Base-by-base conservation (phyloP, 1,140 invertebrate species). In the Eurytemora carolleeae region DNA sequence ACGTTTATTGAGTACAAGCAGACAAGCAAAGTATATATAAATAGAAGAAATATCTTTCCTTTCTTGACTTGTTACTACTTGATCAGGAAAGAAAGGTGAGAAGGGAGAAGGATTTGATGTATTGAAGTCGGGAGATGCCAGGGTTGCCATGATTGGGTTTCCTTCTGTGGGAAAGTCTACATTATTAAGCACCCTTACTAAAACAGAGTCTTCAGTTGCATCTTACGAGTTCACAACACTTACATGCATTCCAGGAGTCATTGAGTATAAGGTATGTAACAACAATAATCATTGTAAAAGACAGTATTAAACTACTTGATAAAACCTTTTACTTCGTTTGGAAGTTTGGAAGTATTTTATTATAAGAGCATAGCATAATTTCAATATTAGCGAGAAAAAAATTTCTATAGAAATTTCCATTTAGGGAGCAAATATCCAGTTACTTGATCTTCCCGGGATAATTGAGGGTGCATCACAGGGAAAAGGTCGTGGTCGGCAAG, bases 61-160 rank as follows among this genome's bases (percentile, higher is more conserved):
- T n/a, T n/a, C n/a, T n/a, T n/a, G n/a, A n/a, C n/a, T n/a, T n/a
- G n/a, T n/a, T 44, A 44, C n/a, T 44, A 44, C n/a, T 44, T 7
- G 7, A 12, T 44, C n/a, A 44, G 31, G 31, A 44, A 98, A 97
- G 72, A 88, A 92, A 70, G 84, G 86, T 26, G 89, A 94, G 68
- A 98, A 96, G 73, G 96, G 96, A 17, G 96, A 99, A 77, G 96
- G 96, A 12, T 99, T 99, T 75, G 96, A 99, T 84, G 96, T 99
- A 16, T 78, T 98, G 66, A 99, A 99, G 76, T 95, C 90, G 68
- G 96, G 96, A 53, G 96, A 99, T 85, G 96, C 96, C 2, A 78
- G 96, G 70, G 91, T 98, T 17, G 94, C 95, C 18, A 76, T 99
- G 2, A 98, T 99, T 69, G 94, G 93, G 62, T 98, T 98, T 72